Evolutionary conservation across 2,888 invertebrate species (phyloP).

Genomic region (Hirudinaria manillensis): DNA sequence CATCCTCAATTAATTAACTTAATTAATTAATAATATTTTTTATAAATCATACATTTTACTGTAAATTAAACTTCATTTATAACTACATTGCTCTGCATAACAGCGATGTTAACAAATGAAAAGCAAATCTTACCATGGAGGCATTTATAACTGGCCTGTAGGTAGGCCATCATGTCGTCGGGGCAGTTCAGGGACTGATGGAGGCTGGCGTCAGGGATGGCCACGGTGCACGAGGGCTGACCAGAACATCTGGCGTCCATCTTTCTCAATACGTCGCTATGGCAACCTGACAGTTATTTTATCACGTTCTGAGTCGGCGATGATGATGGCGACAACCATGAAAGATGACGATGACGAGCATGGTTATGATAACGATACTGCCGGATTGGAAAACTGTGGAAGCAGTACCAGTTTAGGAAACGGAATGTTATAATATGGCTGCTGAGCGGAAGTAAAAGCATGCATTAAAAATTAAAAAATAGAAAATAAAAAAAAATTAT

Average conservation of each 20-base stretch:
- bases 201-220: constrained; percentile 37
- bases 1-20: not conserved
- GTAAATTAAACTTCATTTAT: too few relatives aligned
- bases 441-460: too few relatives aligned
- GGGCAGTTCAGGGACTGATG: constrained; percentile 37
- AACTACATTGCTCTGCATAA: too few relatives aligned
- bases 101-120: not conserved
- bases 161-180: constrained; percentile 39
- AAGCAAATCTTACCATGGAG: constrained; percentile 34
- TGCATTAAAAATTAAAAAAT: too few relatives aligned
- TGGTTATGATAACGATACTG: constrained; percentile 6
- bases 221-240: constrained; percentile 33
- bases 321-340: constrained; percentile 24
- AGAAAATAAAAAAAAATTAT: too few relatives aligned
- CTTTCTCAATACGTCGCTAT: constrained; percentile 36
- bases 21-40: not conserved
- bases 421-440: too few relatives aligned
- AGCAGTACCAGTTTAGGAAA: too few relatives aligned
- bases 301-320: constrained; percentile 36
- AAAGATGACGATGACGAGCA: constrained; percentile 11
- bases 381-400: too few relatives aligned
- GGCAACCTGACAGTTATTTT: constrained; percentile 35
- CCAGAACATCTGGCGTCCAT: constrained; percentile 40
- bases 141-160: constrained; percentile 38
- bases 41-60: too few relatives aligned